Percentiles rank a stretch among this genome's conserved stretches.
phyloP scores from a whole-genome alignment of 1,140 invertebrate species.

The Lucilia sericata region DNA sequence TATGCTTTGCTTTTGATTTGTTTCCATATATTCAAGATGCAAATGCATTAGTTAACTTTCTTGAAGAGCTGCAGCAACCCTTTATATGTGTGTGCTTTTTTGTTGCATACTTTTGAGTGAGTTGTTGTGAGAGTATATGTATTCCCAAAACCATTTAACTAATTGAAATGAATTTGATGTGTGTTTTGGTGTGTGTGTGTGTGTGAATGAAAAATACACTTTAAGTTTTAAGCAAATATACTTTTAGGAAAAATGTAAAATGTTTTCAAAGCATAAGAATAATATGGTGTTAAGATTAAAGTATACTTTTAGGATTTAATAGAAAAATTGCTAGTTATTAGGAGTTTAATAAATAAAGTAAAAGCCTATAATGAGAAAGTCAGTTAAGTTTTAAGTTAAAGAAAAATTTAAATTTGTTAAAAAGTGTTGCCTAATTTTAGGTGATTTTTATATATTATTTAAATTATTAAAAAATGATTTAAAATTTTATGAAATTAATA shows the following conservation, averaged over 20 bases:
- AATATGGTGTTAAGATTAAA: too few species aligned
- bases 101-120: background rate
- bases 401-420: too few species aligned
- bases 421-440: too few species aligned
- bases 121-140: background rate
- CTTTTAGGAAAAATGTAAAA: background rate
- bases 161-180: constrained; percentile 37
- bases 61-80: background rate
- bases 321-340: too few species aligned
- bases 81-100: background rate
- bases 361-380: too few species aligned
- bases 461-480: too few species aligned
- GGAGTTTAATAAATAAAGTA: too few species aligned
- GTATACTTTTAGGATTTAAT: background rate
- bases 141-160: constrained; percentile 39
- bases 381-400: too few species aligned
- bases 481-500: too few species aligned
- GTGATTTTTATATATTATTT: too few species aligned
- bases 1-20: background rate
- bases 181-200: background rate
- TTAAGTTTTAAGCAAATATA: background rate
- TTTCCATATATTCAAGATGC: background rate
- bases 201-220: background rate
- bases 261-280: background rate
- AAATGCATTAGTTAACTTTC: constrained; percentile 28